Conservation (phyloP, 2,888 invertebrate genomes). For the Gari tellinella region DNA sequence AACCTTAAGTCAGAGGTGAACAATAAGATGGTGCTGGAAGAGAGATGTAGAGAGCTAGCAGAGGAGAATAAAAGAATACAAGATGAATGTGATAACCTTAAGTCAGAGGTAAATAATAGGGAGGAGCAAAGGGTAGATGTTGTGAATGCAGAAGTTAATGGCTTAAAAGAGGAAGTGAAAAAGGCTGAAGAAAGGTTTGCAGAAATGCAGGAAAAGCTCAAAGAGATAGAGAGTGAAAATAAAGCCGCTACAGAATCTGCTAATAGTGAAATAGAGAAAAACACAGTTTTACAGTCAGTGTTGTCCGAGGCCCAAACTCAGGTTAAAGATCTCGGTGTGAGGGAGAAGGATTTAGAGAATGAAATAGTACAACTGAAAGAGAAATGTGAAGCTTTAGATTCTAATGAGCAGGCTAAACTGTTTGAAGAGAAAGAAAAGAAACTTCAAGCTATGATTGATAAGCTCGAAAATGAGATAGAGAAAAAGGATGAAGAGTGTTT, state of each 20-base stretch:
- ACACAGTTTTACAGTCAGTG: slow-evolving; percentile 51
- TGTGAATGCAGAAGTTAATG: no score
- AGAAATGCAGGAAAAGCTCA: slow-evolving; percentile 57
- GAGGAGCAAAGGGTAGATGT: no score
- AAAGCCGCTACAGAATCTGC: slow-evolving; percentile 41
- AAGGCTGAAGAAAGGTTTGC: slow-evolving; percentile 19
- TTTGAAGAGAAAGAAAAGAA: slow-evolving; percentile 43
- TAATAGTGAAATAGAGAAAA: slow-evolving; percentile 49
- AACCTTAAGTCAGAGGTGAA: no score
- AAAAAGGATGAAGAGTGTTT: slow-evolving; percentile 42
- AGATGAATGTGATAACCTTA: no score
- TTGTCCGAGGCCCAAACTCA: slow-evolving; percentile 55
- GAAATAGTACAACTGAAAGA: slow-evolving; percentile 32
- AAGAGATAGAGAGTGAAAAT: slow-evolving; percentile 47
- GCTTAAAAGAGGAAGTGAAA: no score
- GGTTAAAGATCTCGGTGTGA: slow-evolving; percentile 36
- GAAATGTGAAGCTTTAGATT: slow-evolving; percentile 45
- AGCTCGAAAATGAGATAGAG: slow-evolving; percentile 48
- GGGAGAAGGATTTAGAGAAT: slow-evolving; percentile 39
- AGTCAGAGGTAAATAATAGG: no score
- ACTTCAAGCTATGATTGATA: slow-evolving; percentile 43
- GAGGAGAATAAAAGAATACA: no score
- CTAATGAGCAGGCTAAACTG: slow-evolving; percentile 35
- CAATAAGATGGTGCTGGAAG: no score
- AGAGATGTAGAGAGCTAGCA: no score